phyloP scores from a whole-genome alignment of 2,888 invertebrate species.

The Amiota communis region DNA sequence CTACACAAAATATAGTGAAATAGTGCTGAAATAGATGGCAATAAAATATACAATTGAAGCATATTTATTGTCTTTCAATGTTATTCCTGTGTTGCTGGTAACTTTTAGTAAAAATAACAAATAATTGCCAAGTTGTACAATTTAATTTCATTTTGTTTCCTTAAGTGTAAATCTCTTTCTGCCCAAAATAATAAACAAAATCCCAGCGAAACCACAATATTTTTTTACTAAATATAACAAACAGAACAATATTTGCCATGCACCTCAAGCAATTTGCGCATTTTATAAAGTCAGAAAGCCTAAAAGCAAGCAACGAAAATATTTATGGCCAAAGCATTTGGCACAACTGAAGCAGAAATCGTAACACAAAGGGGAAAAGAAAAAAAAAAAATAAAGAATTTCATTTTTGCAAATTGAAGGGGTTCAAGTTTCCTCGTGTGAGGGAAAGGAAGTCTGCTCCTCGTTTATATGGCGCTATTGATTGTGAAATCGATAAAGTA shows the following conservation, averaged over 20 bases:
- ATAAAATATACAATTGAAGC: slow-evolving; percentile 1
- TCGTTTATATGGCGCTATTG: slow-evolving; percentile 36
- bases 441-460: too few species aligned
- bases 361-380: slow-evolving; percentile 26
- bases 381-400: background rate
- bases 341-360: slow-evolving; percentile 40
- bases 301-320: slow-evolving; percentile 36
- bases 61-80: background rate
- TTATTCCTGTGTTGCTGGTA: too few species aligned
- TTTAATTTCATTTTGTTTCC: background rate
- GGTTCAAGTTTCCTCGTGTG: too few species aligned
- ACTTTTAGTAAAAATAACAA: slow-evolving; percentile 16
- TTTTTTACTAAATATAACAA: slow-evolving; percentile 52
- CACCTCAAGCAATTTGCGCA: background rate
- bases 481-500: slow-evolving; percentile 67
- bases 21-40: slow-evolving; percentile 2
- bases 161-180: background rate
- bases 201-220: slow-evolving; percentile 6
- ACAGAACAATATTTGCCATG: slow-evolving; percentile 53
- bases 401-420: background rate
- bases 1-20: slow-evolving; percentile 48
- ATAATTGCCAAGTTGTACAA: background rate
- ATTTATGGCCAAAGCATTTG: background rate
- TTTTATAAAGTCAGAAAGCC: slow-evolving; percentile 41
- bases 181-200: background rate